Conservation (phyloP, 2,113 vertebrate species). For the Myodes glareolus region DNA sequence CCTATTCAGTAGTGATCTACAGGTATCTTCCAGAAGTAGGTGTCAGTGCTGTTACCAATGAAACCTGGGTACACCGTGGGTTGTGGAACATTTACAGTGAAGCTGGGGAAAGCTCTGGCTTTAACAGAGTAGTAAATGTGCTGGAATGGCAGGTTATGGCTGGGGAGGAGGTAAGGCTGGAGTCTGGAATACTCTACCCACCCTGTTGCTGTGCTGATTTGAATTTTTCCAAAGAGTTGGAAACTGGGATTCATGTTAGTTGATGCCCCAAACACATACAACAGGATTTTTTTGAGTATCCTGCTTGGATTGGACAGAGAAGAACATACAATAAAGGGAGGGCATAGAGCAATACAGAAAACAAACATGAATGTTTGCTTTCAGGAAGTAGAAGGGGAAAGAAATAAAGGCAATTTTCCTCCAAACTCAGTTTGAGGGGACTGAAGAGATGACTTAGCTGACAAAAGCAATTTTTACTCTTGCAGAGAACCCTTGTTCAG, state of each 20-base stretch:
- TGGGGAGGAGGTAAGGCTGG: too few relatives aligned
- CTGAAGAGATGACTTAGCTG: neutral
- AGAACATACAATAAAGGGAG: neutral
- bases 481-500: too few relatives aligned
- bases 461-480: too few relatives aligned
- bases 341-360: neutral
- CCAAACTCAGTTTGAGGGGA: neutral
- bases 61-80: constrained; percentile 82
- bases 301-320: too few relatives aligned
- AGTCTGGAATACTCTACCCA: too few relatives aligned
- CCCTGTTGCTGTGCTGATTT: too few relatives aligned
- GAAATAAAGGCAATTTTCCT: neutral
- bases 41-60: constrained; percentile 67
- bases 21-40: constrained; percentile 74
- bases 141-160: too few relatives aligned
- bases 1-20: constrained; percentile 52
- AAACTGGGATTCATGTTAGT: too few relatives aligned
- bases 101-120: neutral
- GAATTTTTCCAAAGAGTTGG: too few relatives aligned
- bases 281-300: too few relatives aligned
- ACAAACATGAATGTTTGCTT: neutral
- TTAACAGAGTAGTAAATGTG: too few relatives aligned
- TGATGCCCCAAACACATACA: too few relatives aligned
- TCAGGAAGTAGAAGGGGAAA: neutral
- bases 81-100: neutral